phyloP scores from a whole-genome alignment of 2,888 invertebrate species.

The Mesochorus sp. region DNA sequence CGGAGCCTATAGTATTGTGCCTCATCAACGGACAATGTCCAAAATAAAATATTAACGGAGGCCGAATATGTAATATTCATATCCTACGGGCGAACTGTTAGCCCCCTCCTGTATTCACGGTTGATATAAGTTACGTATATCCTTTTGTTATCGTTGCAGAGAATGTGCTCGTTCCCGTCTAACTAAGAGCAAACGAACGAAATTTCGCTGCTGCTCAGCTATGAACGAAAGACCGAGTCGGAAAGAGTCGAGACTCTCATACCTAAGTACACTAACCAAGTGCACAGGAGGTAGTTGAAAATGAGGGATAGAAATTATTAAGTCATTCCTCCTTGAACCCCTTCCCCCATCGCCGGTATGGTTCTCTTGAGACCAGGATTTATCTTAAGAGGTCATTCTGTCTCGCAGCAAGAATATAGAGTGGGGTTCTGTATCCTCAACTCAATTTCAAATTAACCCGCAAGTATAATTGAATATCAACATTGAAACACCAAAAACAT shows the following conservation, averaged over 20 bases:
- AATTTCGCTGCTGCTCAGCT: background rate
- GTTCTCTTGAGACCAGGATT: conserved; percentile 38
- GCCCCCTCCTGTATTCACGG: conserved; percentile 30
- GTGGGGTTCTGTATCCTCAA: background rate
- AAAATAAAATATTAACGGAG: conserved; percentile 73
- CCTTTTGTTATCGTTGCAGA: conserved; percentile 52
- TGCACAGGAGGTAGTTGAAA: conserved; percentile 40
- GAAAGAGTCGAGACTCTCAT: conserved; percentile 18
- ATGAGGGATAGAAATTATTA: conserved; percentile 57
- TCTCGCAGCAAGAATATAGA: background rate
- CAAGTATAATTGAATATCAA: background rate
- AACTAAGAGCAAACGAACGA: background rate
- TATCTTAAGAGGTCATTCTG: conserved; percentile 21
- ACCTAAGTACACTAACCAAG: conserved; percentile 53
- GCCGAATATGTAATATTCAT: conserved; percentile 74
- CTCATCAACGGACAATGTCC: conserved; percentile 74
- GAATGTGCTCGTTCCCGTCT: conserved; percentile 21
- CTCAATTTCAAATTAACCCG: conserved; percentile 30
- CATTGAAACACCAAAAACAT: background rate
- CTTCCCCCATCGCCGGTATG: background rate
- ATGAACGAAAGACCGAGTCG: conserved; percentile 1
- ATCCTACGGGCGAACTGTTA: conserved; percentile 55
- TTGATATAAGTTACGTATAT: conserved; percentile 19
- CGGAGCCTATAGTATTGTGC: conserved; percentile 63
- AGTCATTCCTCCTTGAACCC: conserved; percentile 28